Percentiles rank a stretch among this genome's conserved stretches.
These are phyloP conservation scores for Odontamblyopus lacepedii DNA, from an alignment of 2,797 vertebrate species.

Conservation along the genomic window DNA sequence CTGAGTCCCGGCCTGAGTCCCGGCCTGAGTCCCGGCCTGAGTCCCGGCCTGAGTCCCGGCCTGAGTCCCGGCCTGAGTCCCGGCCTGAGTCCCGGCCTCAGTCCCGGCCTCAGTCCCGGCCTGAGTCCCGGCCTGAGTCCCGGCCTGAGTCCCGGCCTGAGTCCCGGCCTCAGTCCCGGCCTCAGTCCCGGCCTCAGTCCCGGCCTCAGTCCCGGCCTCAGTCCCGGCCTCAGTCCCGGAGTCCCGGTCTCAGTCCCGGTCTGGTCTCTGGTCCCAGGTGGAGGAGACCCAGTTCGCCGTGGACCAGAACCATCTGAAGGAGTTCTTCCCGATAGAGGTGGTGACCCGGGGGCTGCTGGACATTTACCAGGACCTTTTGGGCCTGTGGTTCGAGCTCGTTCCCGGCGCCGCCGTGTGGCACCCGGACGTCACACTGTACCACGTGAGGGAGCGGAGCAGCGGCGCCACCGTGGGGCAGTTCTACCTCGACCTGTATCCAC, in stretches of 20 bases:
- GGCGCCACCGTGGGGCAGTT: constrained; percentile 87
- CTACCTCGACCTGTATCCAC: constrained; percentile 94
- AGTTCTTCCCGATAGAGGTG: constrained; percentile 96
- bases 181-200: too few species aligned
- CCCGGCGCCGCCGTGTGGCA: constrained; percentile 87
- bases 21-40: too few species aligned
- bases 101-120: too few species aligned
- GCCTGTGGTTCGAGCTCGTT: constrained; percentile 85
- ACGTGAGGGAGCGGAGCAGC: constrained; percentile 79
- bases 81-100: too few species aligned
- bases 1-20: background rate
- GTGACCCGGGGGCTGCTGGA: constrained; percentile 90
- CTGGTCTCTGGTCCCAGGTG: constrained; percentile 69
- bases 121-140: too few species aligned
- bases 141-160: too few species aligned
- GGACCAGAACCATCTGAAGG: constrained; percentile 95
- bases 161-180: too few species aligned
- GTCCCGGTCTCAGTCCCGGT: background rate
- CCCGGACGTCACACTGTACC: constrained; percentile 88
- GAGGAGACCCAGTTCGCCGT: constrained; percentile 92
- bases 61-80: too few species aligned
- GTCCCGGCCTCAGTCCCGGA: background rate
- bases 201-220: too few species aligned
- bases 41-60: too few species aligned
- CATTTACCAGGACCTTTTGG: constrained; percentile 96